Evolutionary conservation across 2,888 invertebrate genomes (phyloP).

Genomic region (Erynnis tages): DNA sequence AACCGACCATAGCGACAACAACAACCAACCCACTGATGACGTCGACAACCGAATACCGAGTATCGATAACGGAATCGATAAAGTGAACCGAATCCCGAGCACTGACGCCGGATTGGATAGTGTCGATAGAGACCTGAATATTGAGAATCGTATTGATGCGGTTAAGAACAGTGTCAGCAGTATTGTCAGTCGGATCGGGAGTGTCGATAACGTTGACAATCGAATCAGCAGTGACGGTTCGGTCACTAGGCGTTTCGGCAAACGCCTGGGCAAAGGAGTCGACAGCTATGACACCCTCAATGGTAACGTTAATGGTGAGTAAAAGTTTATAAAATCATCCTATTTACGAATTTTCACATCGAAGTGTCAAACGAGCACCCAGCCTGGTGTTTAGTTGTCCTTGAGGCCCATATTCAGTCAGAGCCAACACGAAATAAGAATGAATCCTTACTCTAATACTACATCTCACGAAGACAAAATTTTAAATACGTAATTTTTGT

Average conservation of each 20-base stretch:
- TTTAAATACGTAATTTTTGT: too few species aligned
- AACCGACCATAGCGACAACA: slow-evolving; percentile 7
- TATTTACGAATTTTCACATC: too few species aligned
- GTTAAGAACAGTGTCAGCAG: slow-evolving; percentile 3
- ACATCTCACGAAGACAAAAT: too few species aligned
- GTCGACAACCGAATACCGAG: slow-evolving; percentile 8
- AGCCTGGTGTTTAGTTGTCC: too few species aligned
- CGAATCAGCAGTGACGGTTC: background rate
- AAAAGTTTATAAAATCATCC: background rate
- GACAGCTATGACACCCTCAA: slow-evolving; percentile 52
- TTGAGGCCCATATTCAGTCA: too few species aligned
- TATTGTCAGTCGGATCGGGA: slow-evolving; percentile 3
- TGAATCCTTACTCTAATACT: too few species aligned
- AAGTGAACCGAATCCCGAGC: background rate
- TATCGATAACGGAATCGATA: slow-evolving; percentile 18
- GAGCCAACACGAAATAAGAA: too few species aligned
- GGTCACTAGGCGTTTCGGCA: slow-evolving; percentile 7
- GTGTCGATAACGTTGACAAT: slow-evolving; percentile 4
- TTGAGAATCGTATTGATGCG: slow-evolving; percentile 2
- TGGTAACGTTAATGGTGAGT: slow-evolving; percentile 61
- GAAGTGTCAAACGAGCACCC: too few species aligned
- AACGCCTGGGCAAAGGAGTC: slow-evolving; percentile 33
- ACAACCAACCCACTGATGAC: slow-evolving; percentile 5
- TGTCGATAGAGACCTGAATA: slow-evolving; percentile 3
- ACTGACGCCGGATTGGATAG: background rate